These are phyloP conservation scores for Saccostrea echinata DNA, from an alignment of 1,140 invertebrate genomes.

Conservation along the genomic window DNA sequence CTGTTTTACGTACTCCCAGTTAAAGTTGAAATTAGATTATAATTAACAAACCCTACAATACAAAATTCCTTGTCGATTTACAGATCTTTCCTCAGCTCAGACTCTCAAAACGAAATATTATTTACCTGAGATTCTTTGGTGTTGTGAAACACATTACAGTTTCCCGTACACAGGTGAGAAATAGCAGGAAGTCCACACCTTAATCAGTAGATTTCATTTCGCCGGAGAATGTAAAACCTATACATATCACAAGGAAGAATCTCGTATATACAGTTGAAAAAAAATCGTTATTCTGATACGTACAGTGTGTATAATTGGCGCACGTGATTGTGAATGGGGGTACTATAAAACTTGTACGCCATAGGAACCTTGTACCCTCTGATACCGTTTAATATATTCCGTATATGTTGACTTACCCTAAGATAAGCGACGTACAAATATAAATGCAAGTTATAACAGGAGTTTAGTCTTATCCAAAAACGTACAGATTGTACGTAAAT, in stretches of 20 bases:
- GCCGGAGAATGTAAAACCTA: neutral
- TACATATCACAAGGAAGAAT: neutral
- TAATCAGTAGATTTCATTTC: neutral
- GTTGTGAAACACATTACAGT: neutral
- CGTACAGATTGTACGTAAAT: neutral
- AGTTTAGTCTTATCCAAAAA: neutral
- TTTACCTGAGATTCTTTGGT: neutral
- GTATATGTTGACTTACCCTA: neutral
- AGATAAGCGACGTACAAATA: neutral
- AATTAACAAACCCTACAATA: too few species aligned
- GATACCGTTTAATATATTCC: slow-evolving; percentile 2
- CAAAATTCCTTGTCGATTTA: too few species aligned
- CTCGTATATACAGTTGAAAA: neutral
- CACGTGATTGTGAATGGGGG: slow-evolving; percentile 16
- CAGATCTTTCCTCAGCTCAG: too few species aligned
- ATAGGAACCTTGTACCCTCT: slow-evolving; percentile 1
- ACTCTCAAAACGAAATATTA: neutral
- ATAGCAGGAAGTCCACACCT: neutral
- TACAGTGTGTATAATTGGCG: neutral
- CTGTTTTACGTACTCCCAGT: too few species aligned
- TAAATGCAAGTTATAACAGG: slow-evolving; percentile 1
- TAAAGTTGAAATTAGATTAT: too few species aligned
- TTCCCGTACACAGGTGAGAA: neutral
- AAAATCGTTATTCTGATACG: neutral
- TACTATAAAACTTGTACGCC: slow-evolving; percentile 1